Base-by-base conservation (phyloP, 1,140 invertebrate species). In the Nautilus pompilius region DNA sequence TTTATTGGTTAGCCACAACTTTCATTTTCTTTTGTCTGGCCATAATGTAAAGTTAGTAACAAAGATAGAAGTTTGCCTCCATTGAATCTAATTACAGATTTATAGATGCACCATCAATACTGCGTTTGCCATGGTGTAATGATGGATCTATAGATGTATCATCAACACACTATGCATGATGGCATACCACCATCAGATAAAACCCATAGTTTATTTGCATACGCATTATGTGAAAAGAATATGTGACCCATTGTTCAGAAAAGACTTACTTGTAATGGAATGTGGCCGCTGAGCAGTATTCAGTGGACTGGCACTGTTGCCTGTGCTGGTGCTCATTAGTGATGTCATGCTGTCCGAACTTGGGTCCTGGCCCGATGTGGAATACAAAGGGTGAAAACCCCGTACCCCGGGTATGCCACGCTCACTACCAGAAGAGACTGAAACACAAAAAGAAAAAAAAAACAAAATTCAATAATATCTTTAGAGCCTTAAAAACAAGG, bases 341-440 rank as follows among this genome's bases (percentile, higher is more conserved):
- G 91, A 93, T 3, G 89, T 89, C 5, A 93, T 88, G 45, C 90
- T 93, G 60, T 91, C 89, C 2, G 88, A 88, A 15, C 87, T 88
- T 2, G 87, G 73, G 80, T 88, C 76, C 72, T 84, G 65, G 60
- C 79, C 17, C 73, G 63, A 86, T n/a, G 65, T 58, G 6, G 17
- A n/a, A 57, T 65, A 68, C 13, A 68, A 58, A 28, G 75, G 68
- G 48, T 67, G 65, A 45, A 63, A 72, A 24, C 62, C 67, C 46
- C 68, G 86, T 80, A 71, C 87, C 79, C 24, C 84, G 77, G 49
- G 84, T 79, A 70, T 53, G 6, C 68, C 70, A 45, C 70, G 66
- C 69, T 86, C 82, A 75, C 83, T 79, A 77, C 88, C 77, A 70
- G 83, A 78, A 65, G 87, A 84, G 66, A 85, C 78, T 87, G 77